Base-by-base conservation (phyloP, 2,113 vertebrate genomes). In the Pterocles orientalis region DNA sequence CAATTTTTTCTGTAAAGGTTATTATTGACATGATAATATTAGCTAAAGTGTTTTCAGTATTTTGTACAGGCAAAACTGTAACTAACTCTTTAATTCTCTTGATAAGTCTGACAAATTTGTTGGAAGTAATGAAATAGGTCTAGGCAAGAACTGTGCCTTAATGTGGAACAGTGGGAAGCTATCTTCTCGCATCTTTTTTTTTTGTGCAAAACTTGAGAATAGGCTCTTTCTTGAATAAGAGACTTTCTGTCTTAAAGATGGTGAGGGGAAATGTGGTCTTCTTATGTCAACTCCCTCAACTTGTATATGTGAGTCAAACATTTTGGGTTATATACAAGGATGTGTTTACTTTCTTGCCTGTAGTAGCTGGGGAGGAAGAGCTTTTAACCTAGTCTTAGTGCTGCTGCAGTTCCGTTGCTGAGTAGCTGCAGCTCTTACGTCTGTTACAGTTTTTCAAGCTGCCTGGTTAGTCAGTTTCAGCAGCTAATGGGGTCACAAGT, bases 401-500 rank as follows among this genome's bases (percentile, higher is more conserved):
- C 48, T 73, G 33, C 26, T 86, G 56, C 10, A 53, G 39, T 78
- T 26, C 36, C 36, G 12, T 80, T 78, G 33, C 72, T 86, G 34
- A 71, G 51, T 53, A 78, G 39, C 47, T 88, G 60, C 24, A 41
- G 23, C n/a, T 91, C 7, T 26, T 86, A 12, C 2, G 13, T 47
- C 50, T 62, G 39, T 57, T 33, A 57, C 15, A 68, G 54, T 60
- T 75, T 80, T 86, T 77, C 25, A 70, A 66, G 39, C 24, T 64
- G 29, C 16, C 18, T 77, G 13, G 14, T 58, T 70, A 48, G 66
- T 25, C 45, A 87, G 21, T 76, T 88, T 90, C 16, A 50, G 26
- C 53, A 82, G 39, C 48, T 29, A 53, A 2, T 54, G 43, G 25
- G 66, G 51, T 75, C 24, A 21, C 0, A 0, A 0, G 9, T 82